These are phyloP conservation scores for Prionailurus viverrinus DNA, from an alignment of 2,113 vertebrate genomes.

Conservation along the genomic window DNA sequence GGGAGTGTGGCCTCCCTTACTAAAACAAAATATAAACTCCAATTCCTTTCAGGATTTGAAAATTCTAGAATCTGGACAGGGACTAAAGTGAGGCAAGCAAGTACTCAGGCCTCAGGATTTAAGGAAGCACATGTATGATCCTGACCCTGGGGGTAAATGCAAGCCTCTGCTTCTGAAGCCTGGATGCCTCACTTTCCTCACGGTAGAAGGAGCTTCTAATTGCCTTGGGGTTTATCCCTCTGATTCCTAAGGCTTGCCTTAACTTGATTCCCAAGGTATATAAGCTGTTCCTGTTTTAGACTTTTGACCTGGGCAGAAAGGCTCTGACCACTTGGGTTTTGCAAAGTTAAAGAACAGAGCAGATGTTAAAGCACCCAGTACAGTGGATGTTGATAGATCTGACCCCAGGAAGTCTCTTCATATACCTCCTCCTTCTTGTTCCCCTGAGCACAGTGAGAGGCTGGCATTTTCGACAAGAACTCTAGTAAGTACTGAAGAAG, in stretches of 20 bases:
- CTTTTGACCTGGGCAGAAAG: background rate
- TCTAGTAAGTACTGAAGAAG: background rate
- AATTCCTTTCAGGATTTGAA: background rate
- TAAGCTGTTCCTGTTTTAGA: background rate
- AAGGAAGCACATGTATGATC: background rate
- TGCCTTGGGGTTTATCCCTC: background rate
- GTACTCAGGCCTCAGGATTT: background rate
- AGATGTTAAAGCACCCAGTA: background rate
- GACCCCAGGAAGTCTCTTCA: background rate
- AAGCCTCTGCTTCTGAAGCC: background rate
- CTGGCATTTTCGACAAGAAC: background rate
- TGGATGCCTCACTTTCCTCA: background rate
- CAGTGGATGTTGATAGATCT: background rate
- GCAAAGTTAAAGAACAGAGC: background rate
- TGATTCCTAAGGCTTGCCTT: background rate
- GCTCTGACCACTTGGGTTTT: background rate
- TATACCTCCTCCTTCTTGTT: background rate
- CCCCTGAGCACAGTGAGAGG: background rate
- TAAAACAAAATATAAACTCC: slow-evolving; percentile 37
- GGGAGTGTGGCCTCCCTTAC: background rate
- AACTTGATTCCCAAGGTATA: background rate
- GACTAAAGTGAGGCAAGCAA: background rate
- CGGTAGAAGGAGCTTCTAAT: background rate
- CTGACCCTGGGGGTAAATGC: background rate
- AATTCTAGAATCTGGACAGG: background rate